Evolutionary conservation across 2,113 vertebrate genomes (phyloP).

Genomic region (Lonchura striata): DNA sequence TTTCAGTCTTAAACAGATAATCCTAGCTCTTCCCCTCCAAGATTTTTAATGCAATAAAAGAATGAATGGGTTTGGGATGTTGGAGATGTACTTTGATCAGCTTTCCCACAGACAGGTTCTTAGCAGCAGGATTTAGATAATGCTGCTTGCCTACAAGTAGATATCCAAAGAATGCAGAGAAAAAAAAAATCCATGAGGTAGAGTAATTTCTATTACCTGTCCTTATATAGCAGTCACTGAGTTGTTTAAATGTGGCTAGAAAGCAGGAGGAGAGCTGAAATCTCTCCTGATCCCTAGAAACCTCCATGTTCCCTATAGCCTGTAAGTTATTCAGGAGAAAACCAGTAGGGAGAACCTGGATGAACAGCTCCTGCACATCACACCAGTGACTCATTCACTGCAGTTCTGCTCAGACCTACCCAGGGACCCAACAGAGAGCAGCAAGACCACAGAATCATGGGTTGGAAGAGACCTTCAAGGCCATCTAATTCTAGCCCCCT

Average conservation of each 20-base stretch:
- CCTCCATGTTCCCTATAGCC: background rate
- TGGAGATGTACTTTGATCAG: background rate
- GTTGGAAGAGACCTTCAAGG: background rate
- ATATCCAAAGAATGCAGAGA: background rate
- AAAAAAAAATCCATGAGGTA: background rate
- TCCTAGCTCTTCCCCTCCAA: background rate
- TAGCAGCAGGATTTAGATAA: background rate
- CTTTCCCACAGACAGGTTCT: background rate
- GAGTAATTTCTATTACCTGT: background rate
- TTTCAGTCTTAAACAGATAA: background rate
- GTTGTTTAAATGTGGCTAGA: background rate
- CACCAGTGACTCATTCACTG: accelerated
- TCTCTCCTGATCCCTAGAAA: background rate
- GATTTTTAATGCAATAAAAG: background rate
- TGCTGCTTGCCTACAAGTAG: background rate
- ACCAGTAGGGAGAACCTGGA: background rate
- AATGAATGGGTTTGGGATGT: background rate
- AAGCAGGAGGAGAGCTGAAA: background rate
- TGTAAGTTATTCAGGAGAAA: background rate
- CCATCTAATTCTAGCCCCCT: background rate
- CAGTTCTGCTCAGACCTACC: background rate
- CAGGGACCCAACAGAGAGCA: background rate
- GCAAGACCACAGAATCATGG: too few relatives aligned
- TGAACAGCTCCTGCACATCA: background rate
- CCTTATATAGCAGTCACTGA: background rate